A percentile compares a stretch with the other conserved stretches of the same genome.
Evolutionary conservation across 2,888 invertebrate species (phyloP).

Genomic region (Camponotus fellah): DNA sequence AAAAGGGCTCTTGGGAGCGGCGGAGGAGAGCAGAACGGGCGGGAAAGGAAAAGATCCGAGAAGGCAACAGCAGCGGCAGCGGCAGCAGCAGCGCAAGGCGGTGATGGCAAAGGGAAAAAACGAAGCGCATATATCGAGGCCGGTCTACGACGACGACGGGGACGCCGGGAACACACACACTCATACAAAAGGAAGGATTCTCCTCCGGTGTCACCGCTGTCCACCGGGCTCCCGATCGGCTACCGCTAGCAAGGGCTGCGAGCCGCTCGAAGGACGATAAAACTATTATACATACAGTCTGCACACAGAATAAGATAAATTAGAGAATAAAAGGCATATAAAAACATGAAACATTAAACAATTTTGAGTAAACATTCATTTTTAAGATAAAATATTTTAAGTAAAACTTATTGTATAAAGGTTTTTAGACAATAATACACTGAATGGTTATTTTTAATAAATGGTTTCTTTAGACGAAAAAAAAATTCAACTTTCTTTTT

Average conservation of each 20-base stretch:
- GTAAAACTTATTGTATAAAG: background rate
- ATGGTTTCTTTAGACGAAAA: background rate
- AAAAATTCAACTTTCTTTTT: background rate
- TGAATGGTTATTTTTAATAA: background rate
- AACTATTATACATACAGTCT: slow-evolving; percentile 8
- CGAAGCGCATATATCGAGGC: slow-evolving; percentile 81
- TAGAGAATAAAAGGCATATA: background rate
- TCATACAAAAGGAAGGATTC: slow-evolving; percentile 77
- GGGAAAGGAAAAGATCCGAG: slow-evolving; percentile 80
- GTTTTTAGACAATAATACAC: background rate
- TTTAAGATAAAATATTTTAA: background rate
- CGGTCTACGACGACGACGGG: slow-evolving; percentile 75
- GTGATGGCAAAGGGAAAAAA: slow-evolving; percentile 83
- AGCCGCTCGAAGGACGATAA: slow-evolving; percentile 53
- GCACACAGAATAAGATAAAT: background rate
- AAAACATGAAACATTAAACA: background rate
- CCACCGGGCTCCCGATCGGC: slow-evolving; percentile 78
- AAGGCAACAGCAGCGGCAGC: slow-evolving; percentile 73
- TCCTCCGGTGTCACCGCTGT: slow-evolving; percentile 73
- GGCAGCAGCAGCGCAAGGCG: slow-evolving; percentile 69
- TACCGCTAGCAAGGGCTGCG: slow-evolving; percentile 76
- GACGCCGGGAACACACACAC: slow-evolving; percentile 73
- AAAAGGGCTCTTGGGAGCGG: slow-evolving; percentile 78
- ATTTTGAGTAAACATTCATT: background rate
- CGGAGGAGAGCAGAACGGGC: slow-evolving; percentile 73